Evolutionary conservation across 1,140 invertebrate species (phyloP), one percentile per base, ranked within the genome.

Genomic region (Drosophila aff.): DNA sequence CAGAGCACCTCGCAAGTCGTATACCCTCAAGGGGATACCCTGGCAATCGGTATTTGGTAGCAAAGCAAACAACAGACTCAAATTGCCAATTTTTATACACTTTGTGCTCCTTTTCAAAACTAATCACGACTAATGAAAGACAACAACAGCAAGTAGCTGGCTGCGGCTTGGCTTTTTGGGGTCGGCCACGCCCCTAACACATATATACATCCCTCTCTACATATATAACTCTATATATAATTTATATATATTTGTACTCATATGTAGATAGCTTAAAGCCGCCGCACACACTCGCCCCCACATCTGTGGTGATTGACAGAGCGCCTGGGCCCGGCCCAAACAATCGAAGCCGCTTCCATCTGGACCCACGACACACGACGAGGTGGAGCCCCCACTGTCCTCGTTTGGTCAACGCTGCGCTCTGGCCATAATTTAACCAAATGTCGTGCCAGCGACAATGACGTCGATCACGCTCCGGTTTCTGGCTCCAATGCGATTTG

Each of bases 41-140:
- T 43, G 13, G 5, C 23, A 1, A 15, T 47, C 4, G 38, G 21
- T 44, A 71, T 11, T 28, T 33, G 26, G 31, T 41, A 31, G 28
- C 38, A 50, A 80, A 73, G 44, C 62, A 77, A 60, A 81, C 81
- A 82, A 41, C 57, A 62, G 41, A 18, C 66, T 46, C 38, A 81
- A 72, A 78, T 78, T 67, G 74, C 62, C 79, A 82, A 82, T 82
- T 77, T 81, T 50, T 64, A 50, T 78, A 64, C 57, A 82, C 53
- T 62, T 79, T 75, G 41, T 68, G 78, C 68, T 79, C 59, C 57
- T 79, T 80, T 80, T 87, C 31, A 40, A 87, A 89, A 87, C 80
- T 89, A 89, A 87, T 89, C 84, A 89, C 84, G 84, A 79, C 79
- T 89, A 90, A 89, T 90, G 78, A 81, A 84, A 81, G 65, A 69